Evolutionary conservation across 2,888 invertebrate species (phyloP), one percentile per base, ranked within the genome.

Genomic region (Hybos culiciformis): DNA sequence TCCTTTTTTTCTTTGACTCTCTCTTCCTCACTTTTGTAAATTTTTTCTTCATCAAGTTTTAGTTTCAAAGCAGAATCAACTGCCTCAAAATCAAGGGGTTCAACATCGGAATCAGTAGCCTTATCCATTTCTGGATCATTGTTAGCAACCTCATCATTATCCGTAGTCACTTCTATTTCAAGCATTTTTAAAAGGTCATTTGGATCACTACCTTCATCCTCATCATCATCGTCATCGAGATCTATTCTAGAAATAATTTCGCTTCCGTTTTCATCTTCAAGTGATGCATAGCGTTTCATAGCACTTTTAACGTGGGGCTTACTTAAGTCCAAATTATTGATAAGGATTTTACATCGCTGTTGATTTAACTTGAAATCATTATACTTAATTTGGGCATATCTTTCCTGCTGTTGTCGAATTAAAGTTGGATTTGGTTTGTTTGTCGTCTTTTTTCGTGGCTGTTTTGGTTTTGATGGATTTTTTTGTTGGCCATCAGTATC

Each of bases 381-480:
- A 5, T 53, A 55, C 39, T 60, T 63, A 21, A 57, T 50, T 37
- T 64, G 61, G 18, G 59, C 57, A 41, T 62, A 50, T 11, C 61
- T 60, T n/a, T 55, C 45, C 46, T 56, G 53, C 39, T 56, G 55
- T 44, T 58, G 56, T 40, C 62, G 60, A 9, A 65, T 44, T 11
- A 64, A 48, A 14, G 63, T 61, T 12, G 64, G 66, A 56, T 65
- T 65, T 11, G 62, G 62, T 48, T 58, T 63, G 40, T 59, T 56
- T 2, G 64, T 64, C 0, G 56, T 59, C 42, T 64, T 64, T 42
- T 64, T 64, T 4, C 66, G 59, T 7, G 66, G 63, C 39, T 65
- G 65, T 19, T 64, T 64, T 3, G 53, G 51, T 29, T 11, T 14
- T 31, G 43, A 2, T 24, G 26, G 39, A 41, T 15, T 20, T 43